Conservation (phyloP, 2,113 vertebrate genomes). For the Marmota flaviventris region DNA sequence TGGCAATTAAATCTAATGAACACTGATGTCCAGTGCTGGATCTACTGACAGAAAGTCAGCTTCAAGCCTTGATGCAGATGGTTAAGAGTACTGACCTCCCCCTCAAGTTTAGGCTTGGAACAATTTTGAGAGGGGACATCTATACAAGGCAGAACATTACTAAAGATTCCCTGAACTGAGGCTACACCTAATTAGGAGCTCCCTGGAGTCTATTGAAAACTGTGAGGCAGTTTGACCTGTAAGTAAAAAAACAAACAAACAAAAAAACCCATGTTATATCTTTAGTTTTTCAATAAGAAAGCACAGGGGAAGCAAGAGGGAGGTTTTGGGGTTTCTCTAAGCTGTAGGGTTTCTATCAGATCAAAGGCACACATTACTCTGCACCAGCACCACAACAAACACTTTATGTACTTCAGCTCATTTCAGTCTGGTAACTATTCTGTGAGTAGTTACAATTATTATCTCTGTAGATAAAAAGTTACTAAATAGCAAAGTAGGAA, state of each 20-base stretch:
- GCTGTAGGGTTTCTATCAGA: not conserved
- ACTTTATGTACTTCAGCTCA: not conserved
- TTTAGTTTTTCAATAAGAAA: slow-evolving; percentile 28
- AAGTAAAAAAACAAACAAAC: not conserved
- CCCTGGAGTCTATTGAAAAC: not conserved
- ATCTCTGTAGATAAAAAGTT: not conserved
- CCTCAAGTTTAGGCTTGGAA: not conserved
- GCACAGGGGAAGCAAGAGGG: not conserved
- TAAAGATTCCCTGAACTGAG: not conserved
- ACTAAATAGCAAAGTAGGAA: not conserved
- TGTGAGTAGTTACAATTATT: not conserved
- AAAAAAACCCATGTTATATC: not conserved
- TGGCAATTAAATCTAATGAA: not conserved
- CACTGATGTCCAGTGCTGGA: not conserved
- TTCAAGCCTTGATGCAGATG: not conserved
- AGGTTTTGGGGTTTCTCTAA: not conserved
- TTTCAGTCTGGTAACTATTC: not conserved
- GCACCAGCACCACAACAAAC: not conserved
- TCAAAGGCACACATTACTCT: not conserved
- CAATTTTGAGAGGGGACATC: not conserved
- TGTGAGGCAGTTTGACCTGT: not conserved
- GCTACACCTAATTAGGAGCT: not conserved
- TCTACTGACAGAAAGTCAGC: not conserved
- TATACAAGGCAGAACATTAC: not conserved
- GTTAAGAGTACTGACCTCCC: not conserved